Conservation (phyloP, 2,888 invertebrate genomes). For the Thysanoteuthis rhombus region DNA sequence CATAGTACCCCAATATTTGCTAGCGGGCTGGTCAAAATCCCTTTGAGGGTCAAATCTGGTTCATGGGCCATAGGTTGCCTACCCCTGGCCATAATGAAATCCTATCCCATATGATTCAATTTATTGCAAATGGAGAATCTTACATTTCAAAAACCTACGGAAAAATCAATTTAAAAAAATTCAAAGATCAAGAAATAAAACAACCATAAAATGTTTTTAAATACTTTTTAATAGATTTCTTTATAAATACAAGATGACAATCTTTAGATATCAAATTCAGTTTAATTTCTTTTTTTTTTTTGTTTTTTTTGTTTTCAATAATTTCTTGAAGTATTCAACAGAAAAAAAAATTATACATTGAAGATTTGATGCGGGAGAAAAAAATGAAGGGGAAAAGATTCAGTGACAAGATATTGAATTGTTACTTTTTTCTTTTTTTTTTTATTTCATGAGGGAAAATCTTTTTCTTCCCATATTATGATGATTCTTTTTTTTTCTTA, state of each 20-base stretch:
- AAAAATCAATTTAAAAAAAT: too few relatives aligned
- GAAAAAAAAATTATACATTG: neutral
- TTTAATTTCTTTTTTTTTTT: neutral
- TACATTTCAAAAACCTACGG: too few relatives aligned
- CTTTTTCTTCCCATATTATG: neutral
- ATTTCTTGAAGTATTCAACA: neutral
- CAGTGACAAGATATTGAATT: neutral
- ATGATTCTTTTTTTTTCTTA: neutral
- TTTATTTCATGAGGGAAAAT: neutral
- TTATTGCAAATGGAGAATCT: too few relatives aligned
- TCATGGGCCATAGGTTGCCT: too few relatives aligned
- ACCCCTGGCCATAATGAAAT: too few relatives aligned
- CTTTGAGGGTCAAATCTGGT: too few relatives aligned
- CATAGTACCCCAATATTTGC: too few relatives aligned
- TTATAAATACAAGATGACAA: constrained; percentile 12
- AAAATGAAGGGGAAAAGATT: neutral
- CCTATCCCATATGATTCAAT: too few relatives aligned
- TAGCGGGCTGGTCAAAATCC: too few relatives aligned
- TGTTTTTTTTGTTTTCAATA: neutral
- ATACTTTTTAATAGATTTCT: constrained; percentile 12
- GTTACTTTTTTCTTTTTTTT: neutral
- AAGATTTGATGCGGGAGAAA: neutral
- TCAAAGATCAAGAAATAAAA: neutral
- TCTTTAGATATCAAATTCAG: neutral
- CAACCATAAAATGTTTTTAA: neutral